Percentiles rank a stretch among this genome's conserved stretches.
These are phyloP conservation scores for Carcina quercana DNA, from an alignment of 2,888 invertebrate genomes.

Conservation along the genomic window DNA sequence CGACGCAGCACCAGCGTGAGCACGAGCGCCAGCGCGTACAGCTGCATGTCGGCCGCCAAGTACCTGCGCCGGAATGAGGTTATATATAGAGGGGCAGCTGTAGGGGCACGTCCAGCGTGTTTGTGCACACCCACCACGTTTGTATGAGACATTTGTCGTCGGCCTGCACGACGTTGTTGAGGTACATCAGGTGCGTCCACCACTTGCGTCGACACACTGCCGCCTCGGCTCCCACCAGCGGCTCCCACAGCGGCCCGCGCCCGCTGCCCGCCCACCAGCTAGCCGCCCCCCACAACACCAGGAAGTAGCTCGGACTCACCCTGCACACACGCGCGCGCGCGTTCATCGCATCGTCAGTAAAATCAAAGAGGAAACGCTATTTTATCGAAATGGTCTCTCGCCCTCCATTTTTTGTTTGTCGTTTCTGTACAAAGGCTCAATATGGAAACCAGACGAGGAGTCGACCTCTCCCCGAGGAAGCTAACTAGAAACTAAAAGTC, in stretches of 20 bases:
- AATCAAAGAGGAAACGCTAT: too few species aligned
- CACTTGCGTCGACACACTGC: constrained; percentile 51
- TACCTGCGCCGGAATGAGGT: too few species aligned
- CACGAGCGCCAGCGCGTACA: constrained; percentile 43
- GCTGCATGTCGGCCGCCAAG: constrained; percentile 64
- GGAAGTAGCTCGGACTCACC: constrained; percentile 54
- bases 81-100: not conserved
- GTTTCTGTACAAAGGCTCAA: too few species aligned
- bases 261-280: constrained; percentile 55
- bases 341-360: not conserved
- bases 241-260: constrained; percentile 51
- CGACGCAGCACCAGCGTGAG: constrained; percentile 45
- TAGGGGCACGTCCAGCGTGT: not conserved
- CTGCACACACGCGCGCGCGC: constrained; percentile 26
- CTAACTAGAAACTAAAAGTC: too few species aligned
- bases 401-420: too few species aligned
- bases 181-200: constrained; percentile 60
- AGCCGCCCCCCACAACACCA: constrained; percentile 56
- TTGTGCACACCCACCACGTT: constrained; percentile 46
- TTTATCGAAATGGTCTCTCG: too few species aligned
- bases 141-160: constrained; percentile 62
- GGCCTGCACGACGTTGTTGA: constrained; percentile 50
- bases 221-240: constrained; percentile 46
- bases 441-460: too few species aligned
- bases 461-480: too few species aligned